Percentiles rank a stretch among this genome's conserved stretches.
phyloP scores from a whole-genome alignment of 2,113 vertebrate species.

The Microtus ochrogaster region DNA sequence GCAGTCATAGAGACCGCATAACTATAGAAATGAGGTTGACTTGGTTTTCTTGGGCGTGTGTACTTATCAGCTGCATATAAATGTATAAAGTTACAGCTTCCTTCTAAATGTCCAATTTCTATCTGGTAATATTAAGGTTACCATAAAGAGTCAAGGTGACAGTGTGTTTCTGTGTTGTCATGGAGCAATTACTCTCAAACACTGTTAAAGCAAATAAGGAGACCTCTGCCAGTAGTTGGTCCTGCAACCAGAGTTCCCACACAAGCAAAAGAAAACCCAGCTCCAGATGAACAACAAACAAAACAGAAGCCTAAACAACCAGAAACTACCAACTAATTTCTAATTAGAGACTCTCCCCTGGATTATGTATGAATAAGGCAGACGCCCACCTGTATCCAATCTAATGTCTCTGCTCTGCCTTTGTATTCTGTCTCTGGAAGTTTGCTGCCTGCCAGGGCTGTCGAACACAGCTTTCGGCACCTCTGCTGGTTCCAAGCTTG shows the following conservation, averaged over 20 bases:
- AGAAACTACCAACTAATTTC: neutral
- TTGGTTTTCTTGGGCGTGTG: neutral
- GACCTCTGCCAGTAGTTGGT: neutral
- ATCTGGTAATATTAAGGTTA: neutral
- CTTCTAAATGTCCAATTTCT: slow-evolving; percentile 3
- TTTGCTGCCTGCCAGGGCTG: neutral
- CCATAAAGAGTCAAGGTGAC: neutral
- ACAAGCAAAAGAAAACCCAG: neutral
- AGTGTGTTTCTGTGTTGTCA: neutral
- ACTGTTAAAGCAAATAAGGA: neutral
- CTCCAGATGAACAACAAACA: neutral
- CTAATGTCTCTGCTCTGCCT: neutral
- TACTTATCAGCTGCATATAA: neutral
- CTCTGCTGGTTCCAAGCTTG: neutral
- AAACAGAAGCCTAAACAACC: neutral
- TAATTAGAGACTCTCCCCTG: neutral
- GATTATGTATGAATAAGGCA: neutral
- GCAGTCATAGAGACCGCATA: neutral
- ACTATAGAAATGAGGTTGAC: neutral
- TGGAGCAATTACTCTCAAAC: neutral
- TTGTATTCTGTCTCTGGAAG: neutral
- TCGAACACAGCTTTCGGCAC: neutral
- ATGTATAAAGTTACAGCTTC: neutral
- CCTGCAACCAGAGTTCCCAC: neutral
- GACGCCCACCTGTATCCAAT: neutral